Percentiles rank a stretch among this genome's conserved stretches.
phyloP scores from a whole-genome alignment of 2,888 invertebrate genomes.

The Caenorhabditis sp. region DNA sequence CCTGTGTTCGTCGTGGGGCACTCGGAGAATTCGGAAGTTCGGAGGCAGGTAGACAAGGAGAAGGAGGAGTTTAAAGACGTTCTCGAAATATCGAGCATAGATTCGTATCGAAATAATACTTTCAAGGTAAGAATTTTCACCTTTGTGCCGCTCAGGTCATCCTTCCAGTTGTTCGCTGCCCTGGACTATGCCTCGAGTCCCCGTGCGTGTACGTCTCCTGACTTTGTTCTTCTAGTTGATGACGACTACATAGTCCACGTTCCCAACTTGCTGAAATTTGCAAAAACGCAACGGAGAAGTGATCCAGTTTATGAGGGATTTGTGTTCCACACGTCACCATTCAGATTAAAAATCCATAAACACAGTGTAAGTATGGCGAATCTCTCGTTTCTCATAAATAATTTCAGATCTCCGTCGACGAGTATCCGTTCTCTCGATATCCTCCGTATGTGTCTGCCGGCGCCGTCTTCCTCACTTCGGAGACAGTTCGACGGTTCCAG shows the following conservation, averaged over 20 bases:
- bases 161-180: conserved; percentile 57
- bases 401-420: conserved; percentile 68
- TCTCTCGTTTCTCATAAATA: not conserved
- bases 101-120: conserved; percentile 74
- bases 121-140: conserved; percentile 62
- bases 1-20: conserved; percentile 68
- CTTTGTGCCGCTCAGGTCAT: not conserved
- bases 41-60: conserved; percentile 53
- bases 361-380: conserved; percentile 66
- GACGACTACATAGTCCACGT: conserved; percentile 75
- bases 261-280: conserved; percentile 60
- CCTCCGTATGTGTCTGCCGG: conserved; percentile 78
- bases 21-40: conserved; percentile 1
- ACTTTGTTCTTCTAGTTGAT: conserved; percentile 73
- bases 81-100: conserved; percentile 65
- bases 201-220: conserved; percentile 53
- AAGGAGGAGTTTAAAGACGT: conserved; percentile 60
- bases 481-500: conserved; percentile 65
- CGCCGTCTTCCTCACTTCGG: conserved; percentile 69
- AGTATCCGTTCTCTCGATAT: conserved; percentile 75
- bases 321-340: conserved; percentile 73
- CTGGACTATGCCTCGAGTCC: conserved; percentile 50
- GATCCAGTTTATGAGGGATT: conserved; percentile 71
- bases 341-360: conserved; percentile 70
- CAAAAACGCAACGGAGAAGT: conserved; percentile 16